A percentile compares a stretch with the other conserved stretches of the same genome.
Evolutionary conservation across 2,888 invertebrate species (phyloP).

Genomic region (Podabrus alpinus): DNA sequence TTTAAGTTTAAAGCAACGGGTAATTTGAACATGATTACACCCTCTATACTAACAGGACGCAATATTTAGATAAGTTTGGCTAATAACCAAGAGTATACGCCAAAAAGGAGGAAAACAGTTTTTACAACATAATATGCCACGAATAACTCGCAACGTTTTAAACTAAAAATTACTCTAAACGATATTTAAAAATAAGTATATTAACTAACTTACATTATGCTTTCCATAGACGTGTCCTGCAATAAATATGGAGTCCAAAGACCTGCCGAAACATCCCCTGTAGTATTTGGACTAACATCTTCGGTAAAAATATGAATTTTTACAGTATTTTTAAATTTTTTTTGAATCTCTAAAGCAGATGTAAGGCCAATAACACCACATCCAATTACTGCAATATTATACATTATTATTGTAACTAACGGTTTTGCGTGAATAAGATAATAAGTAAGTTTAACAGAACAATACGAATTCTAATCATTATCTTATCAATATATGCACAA

Average conservation of each 20-base stretch:
- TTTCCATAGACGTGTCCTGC: conserved; percentile 59
- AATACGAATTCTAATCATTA: neutral
- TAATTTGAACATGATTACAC: too few species aligned
- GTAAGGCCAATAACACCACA: conserved; percentile 76
- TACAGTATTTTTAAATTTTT: conserved; percentile 56
- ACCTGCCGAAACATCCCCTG: conserved; percentile 78
- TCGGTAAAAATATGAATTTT: conserved; percentile 68
- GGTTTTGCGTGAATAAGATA: neutral
- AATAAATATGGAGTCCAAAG: conserved; percentile 73
- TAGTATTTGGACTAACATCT: conserved; percentile 70
- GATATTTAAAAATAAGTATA: neutral
- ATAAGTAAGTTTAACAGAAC: neutral
- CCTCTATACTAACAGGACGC: too few species aligned
- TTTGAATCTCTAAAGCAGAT: conserved; percentile 69
- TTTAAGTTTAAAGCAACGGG: too few species aligned
- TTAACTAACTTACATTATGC: conserved; percentile 59
- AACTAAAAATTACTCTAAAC: neutral
- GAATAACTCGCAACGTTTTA: too few species aligned
- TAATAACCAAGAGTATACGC: too few species aligned
- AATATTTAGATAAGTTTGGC: too few species aligned
- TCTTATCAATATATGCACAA: neutral
- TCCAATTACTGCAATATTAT: conserved; percentile 66
- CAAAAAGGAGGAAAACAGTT: too few species aligned
- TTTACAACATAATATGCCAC: too few species aligned
- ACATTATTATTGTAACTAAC: conserved; percentile 13